Evolutionary conservation across 2,113 vertebrate species (phyloP).

Genomic region (Alethe castanea): DNA sequence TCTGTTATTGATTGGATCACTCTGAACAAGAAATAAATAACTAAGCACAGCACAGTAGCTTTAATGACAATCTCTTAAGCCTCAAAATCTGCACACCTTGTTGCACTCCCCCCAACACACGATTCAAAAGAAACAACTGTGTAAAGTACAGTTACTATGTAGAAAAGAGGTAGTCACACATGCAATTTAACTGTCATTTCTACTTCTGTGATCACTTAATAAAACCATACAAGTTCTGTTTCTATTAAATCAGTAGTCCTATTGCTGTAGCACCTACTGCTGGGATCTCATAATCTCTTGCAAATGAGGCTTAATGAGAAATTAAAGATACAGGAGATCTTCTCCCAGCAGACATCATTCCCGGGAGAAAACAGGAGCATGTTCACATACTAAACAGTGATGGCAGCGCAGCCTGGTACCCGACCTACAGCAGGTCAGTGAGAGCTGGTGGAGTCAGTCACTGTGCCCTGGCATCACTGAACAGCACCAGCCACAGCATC

Average conservation of each 20-base stretch:
- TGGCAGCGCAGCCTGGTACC: not conserved
- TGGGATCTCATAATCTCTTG: not conserved
- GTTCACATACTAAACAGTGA: fast-evolving
- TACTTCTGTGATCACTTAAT: conserved; percentile 44
- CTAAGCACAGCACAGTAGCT: conserved; percentile 56
- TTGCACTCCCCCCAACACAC: not conserved
- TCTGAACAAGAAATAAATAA: conserved; percentile 73
- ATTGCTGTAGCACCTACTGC: not conserved
- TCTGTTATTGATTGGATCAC: conserved; percentile 71
- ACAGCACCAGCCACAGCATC: fast-evolving
- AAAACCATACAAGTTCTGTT: not conserved
- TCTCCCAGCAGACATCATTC: not conserved
- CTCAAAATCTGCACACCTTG: conserved; percentile 46
- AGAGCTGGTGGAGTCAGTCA: fast-evolving
- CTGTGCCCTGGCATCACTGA: fast-evolving
- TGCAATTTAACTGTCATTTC: conserved; percentile 41
- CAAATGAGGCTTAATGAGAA: not conserved
- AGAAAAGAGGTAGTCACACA: conserved; percentile 17
- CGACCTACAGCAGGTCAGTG: fast-evolving
- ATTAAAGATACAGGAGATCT: not conserved
- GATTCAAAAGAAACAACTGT: conserved; percentile 64
- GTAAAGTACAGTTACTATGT: conserved; percentile 33
- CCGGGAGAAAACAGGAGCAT: not conserved
- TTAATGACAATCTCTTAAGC: conserved; percentile 69
- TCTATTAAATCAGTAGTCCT: conserved; percentile 31